These are phyloP conservation scores for Dendrolimus punctatus DNA, from an alignment of 1,140 invertebrate species.

Conservation along the genomic window DNA sequence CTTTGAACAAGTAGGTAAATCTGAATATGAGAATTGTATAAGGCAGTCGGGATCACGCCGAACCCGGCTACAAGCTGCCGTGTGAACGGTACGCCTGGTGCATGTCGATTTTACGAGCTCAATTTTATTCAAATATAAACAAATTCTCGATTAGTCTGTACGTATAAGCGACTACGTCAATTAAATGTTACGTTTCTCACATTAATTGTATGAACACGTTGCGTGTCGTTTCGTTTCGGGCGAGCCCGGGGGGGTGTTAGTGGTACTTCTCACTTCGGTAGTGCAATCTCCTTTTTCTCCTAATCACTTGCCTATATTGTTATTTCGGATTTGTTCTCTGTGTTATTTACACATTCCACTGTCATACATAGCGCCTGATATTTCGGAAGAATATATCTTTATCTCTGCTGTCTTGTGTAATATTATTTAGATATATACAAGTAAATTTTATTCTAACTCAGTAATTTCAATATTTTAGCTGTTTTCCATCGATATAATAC, in stretches of 20 bases:
- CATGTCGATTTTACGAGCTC: slow-evolving; percentile 62
- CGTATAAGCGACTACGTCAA: slow-evolving; percentile 65
- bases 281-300: background rate
- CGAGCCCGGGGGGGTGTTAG: slow-evolving; percentile 20
- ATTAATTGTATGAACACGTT: slow-evolving; percentile 5
- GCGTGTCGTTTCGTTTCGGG: slow-evolving; percentile 11
- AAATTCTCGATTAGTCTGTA: slow-evolving; percentile 47
- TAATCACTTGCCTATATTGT: background rate
- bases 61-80: slow-evolving; percentile 4
- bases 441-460: no score
- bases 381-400: no score
- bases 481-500: no score
- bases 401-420: no score
- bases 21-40: background rate
- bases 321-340: no score
- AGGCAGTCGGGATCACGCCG: slow-evolving; percentile 14
- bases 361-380: no score
- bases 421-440: no score
- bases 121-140: slow-evolving; percentile 49
- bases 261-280: background rate
- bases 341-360: no score
- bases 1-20: no score
- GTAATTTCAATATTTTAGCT: no score
- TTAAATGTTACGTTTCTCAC: slow-evolving; percentile 26
- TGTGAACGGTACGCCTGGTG: slow-evolving; percentile 27